Evolutionary conservation across 1,140 invertebrate genomes (phyloP), one percentile per base, ranked within the genome.

Genomic region (Drosophila serrata): DNA sequence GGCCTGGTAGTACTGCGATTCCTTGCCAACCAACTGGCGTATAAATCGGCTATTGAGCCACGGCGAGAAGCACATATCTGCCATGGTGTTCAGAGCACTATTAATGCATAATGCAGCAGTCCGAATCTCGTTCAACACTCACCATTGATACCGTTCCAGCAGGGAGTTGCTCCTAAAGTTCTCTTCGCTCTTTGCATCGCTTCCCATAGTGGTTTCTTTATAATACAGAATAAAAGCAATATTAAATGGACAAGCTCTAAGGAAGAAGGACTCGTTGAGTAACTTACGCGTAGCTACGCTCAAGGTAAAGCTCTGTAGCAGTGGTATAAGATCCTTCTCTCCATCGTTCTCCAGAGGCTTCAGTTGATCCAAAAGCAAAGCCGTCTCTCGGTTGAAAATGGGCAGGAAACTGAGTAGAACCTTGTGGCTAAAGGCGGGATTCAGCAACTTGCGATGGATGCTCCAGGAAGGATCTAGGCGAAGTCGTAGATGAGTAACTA

Each of bases 181-280:
- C 29, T 72, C 60, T 24, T 73, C 69, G n/a, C 42, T 42, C n/a
- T 73, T 82, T 0, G 81, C 74, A 37, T 82, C 76, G 31, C 72
- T 81, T 1, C 91, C 91, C 91, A 92, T 92, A 4, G 91, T 92
- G 6, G 91, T 92, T 72, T 91, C 91, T 92, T 33, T 33, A 19
- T 7, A 24, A 27, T 7, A 24, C 6, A 3, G 1, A 37, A 2
- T 42, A 11, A 2, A n/a, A n/a, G n/a, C n/a, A 7, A 2, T 42
- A 12, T 7, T 49, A 4, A 31, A 13, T 8, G 1, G 6, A 35
- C 3, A 1, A 33, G 0, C 0, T 42, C 5, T 7, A 15, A 1
- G 27, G 3, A 17, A 24, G 4, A 1, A 11, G 0, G 0, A 37
- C 13, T 9, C 24, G 7, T 9, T 3, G 22, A 11, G 24, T 4